Conservation (phyloP, 2,888 invertebrate genomes). For the Dusona sp. region DNA sequence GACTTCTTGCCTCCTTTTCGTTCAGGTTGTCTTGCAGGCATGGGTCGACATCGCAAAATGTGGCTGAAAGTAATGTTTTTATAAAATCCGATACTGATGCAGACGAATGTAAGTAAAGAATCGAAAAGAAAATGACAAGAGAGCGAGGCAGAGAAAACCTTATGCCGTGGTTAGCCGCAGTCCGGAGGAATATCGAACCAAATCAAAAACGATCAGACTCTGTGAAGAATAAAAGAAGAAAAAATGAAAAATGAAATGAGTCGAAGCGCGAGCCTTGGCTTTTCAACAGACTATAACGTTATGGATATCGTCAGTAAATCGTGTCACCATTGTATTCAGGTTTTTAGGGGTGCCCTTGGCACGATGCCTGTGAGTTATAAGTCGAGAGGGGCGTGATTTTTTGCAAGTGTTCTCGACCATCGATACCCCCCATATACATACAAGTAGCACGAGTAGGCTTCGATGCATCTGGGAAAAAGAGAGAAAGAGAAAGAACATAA, state of each 20-base stretch:
- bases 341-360: slow-evolving; percentile 43
- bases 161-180: not conserved
- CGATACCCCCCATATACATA: slow-evolving; percentile 50
- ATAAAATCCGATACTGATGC: slow-evolving; percentile 52
- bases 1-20: not conserved
- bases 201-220: slow-evolving; percentile 53
- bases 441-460: slow-evolving; percentile 16
- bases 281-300: slow-evolving; percentile 31
- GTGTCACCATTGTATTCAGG: slow-evolving; percentile 57
- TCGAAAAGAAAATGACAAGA: not conserved
- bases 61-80: slow-evolving; percentile 41
- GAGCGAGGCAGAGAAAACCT: not conserved
- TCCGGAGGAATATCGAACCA: slow-evolving; percentile 40
- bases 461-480: slow-evolving; percentile 8
- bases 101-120: slow-evolving; percentile 46
- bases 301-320: slow-evolving; percentile 65
- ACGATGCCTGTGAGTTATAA: slow-evolving; percentile 29
- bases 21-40: slow-evolving; percentile 6
- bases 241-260: slow-evolving; percentile 24
- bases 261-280: slow-evolving; percentile 59
- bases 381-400: slow-evolving; percentile 67
- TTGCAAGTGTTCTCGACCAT: slow-evolving; percentile 68
- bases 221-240: not conserved
- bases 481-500: slow-evolving; percentile 42
- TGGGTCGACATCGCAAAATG: slow-evolving; percentile 15